phyloP scores from a whole-genome alignment of 2,797 vertebrate species.

The Enteromius treurensis region DNA sequence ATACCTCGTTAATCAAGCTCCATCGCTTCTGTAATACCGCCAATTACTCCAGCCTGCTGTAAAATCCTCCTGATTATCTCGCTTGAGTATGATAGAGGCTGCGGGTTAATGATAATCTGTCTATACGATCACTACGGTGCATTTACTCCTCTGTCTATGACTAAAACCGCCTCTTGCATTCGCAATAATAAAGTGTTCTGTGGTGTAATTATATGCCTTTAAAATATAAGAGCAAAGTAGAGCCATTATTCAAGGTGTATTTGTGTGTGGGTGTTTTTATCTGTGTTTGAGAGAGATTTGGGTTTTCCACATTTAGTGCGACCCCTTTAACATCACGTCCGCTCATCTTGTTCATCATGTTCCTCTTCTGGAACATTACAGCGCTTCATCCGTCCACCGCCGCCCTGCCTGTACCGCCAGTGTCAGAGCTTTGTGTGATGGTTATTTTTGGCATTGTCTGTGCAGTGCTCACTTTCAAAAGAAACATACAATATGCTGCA shows the following conservation, averaged over 20 bases:
- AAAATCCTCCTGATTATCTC: constrained; percentile 35
- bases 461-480: constrained; percentile 48
- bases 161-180: not conserved
- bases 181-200: constrained; percentile 2
- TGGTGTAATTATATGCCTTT: constrained; percentile 12
- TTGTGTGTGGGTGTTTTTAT: not conserved
- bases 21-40: constrained; percentile 5
- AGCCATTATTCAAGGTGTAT: not conserved
- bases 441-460: constrained; percentile 54
- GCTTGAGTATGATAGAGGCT: constrained; percentile 22
- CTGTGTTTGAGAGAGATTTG: constrained; percentile 19
- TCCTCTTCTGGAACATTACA: constrained; percentile 34
- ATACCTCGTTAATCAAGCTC: constrained; percentile 9
- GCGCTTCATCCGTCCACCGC: not conserved
- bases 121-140: not conserved
- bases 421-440: constrained; percentile 50
- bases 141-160: constrained; percentile 1
- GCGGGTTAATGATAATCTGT: constrained; percentile 30
- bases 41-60: constrained; percentile 28
- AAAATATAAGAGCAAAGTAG: not conserved
- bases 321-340: constrained; percentile 22
- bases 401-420: not conserved
- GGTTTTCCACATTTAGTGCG: constrained; percentile 3
- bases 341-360: no score
- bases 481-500: constrained; percentile 49